Conservation (phyloP, 2,797 vertebrate species). For the Sciaenops ocellatus region DNA sequence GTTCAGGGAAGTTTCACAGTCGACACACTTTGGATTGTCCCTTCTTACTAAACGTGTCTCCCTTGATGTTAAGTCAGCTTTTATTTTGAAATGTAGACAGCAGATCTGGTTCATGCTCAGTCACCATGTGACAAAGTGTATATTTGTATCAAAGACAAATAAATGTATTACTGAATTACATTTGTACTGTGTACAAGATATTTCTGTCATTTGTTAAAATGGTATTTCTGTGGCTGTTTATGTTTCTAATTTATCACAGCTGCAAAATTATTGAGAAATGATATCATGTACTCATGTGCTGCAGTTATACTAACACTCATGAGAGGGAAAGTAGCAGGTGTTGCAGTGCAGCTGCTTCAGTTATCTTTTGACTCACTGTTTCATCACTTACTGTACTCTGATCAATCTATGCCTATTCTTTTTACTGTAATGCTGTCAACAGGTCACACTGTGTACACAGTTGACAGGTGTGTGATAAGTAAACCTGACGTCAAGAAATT, state of each 20-base stretch:
- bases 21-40: slow-evolving; percentile 12
- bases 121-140: not conserved
- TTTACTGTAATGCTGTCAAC: not conserved
- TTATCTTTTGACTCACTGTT: slow-evolving; percentile 9
- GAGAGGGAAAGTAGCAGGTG: slow-evolving; percentile 2
- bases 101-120: not conserved
- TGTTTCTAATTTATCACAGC: not conserved
- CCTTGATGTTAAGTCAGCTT: not conserved
- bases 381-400: not conserved
- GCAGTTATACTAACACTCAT: not conserved
- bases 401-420: not conserved
- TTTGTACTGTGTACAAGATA: not conserved
- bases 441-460: not conserved
- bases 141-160: not conserved
- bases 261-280: not conserved
- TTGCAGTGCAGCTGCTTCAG: slow-evolving; percentile 1
- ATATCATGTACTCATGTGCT: not conserved
- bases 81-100: not conserved
- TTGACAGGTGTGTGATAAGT: not conserved
- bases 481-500: not conserved
- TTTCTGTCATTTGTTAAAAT: not conserved
- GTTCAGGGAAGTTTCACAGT: slow-evolving; percentile 10
- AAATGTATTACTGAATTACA: not conserved
- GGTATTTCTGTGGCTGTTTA: no score
- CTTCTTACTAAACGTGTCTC: not conserved